These are phyloP conservation scores for Ageneiosus marmoratus DNA, from an alignment of 2,113 vertebrate genomes.

Conservation along the genomic window DNA sequence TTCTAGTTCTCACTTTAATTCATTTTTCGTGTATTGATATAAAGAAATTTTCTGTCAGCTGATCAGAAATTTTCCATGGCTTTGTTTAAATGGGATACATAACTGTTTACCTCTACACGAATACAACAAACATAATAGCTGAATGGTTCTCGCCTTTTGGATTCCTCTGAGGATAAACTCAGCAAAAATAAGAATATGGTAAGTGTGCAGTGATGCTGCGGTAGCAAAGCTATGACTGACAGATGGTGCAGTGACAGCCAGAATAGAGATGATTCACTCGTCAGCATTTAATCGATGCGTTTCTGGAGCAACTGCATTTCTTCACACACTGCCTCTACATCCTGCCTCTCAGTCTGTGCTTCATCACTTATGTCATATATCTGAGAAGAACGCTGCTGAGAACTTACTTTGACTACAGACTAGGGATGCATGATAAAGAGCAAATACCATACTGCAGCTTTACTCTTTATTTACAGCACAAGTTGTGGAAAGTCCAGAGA, in stretches of 20 bases:
- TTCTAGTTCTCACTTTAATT: background rate
- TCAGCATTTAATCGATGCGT: background rate
- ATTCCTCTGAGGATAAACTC: background rate
- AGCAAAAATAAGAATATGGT: background rate
- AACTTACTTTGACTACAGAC: background rate
- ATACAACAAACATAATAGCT: background rate
- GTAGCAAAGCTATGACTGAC: slow-evolving; percentile 35
- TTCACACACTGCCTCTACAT: slow-evolving; percentile 34
- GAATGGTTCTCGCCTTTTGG: background rate
- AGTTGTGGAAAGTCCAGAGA: background rate
- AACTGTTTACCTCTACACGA: background rate
- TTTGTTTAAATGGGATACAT: background rate
- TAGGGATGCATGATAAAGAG: background rate
- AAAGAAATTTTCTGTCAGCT: background rate
- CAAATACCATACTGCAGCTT: background rate
- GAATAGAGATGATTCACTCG: slow-evolving; percentile 25
- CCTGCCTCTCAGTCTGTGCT: slow-evolving; percentile 1
- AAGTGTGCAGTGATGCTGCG: background rate
- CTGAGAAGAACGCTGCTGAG: slow-evolving; percentile 14
- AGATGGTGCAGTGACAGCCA: slow-evolving; percentile 33
- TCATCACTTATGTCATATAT: slow-evolving; percentile 14
- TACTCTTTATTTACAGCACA: background rate
- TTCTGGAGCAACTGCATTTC: slow-evolving; percentile 22
- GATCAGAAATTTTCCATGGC: background rate
- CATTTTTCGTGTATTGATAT: background rate